Conservation (phyloP, 2,113 vertebrate genomes). For the Onychostoma macrolepis region DNA sequence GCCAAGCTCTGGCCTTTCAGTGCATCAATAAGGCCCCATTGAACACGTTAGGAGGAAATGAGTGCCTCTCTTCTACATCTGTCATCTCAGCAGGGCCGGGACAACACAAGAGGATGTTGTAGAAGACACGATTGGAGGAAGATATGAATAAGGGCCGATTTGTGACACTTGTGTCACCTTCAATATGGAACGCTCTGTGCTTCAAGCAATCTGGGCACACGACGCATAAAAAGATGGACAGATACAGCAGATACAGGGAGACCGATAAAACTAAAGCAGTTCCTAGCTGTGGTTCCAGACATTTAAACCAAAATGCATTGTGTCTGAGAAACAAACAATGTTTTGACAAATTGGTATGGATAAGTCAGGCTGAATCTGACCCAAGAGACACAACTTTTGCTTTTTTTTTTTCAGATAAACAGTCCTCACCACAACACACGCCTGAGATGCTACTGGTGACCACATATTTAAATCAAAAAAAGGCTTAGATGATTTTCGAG, state of each 20-base stretch:
- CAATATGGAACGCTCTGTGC: neutral
- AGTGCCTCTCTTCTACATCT: constrained; percentile 20
- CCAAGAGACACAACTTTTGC: neutral
- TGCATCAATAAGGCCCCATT: constrained; percentile 72
- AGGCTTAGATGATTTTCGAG: neutral
- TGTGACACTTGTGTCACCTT: constrained; percentile 12
- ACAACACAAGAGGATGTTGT: neutral
- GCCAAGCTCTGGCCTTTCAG: constrained; percentile 39
- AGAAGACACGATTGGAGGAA: constrained; percentile 1
- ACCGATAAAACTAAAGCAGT: neutral
- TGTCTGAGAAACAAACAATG: constrained; percentile 3
- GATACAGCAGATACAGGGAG: neutral
- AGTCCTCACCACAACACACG: neutral
- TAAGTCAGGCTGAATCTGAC: neutral
- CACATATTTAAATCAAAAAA: neutral
- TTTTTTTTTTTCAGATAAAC: neutral
- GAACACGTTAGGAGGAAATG: constrained; percentile 65
- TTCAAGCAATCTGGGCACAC: neutral
- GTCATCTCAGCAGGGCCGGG: neutral
- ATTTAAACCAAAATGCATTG: neutral
- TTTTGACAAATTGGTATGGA: neutral
- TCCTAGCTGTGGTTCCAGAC: constrained; percentile 15
- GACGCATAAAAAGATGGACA: neutral
- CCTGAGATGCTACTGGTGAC: constrained; percentile 15
- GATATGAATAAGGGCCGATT: constrained; percentile 22